These are phyloP conservation scores for Acanthisitta chloris DNA, from an alignment of 2,113 vertebrate genomes.

Conservation along the genomic window DNA sequence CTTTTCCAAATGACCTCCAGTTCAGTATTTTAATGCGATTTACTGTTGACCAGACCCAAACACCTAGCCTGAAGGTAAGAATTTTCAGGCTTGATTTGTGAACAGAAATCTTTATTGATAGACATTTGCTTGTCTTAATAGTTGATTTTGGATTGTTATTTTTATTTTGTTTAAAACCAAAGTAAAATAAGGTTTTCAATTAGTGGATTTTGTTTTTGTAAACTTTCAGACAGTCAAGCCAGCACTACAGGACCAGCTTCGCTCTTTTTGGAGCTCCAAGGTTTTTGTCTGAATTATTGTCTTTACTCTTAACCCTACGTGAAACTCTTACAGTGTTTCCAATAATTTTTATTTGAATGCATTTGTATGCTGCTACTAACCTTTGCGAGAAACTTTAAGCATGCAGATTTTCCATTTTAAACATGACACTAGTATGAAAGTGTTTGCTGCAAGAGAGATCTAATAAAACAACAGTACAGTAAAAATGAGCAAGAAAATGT, in stretches of 20 bases:
- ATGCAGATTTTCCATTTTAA: conserved; percentile 60
- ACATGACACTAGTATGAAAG: conserved; percentile 1
- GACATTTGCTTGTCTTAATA: background rate
- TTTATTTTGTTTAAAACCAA: background rate
- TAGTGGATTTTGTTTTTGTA: conserved; percentile 79
- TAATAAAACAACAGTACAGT: conserved; percentile 30
- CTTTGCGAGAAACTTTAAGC: conserved; percentile 62
- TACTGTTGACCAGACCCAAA: conserved; percentile 98
- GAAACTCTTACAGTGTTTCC: conserved; percentile 58
- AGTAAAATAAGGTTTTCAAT: conserved; percentile 47
- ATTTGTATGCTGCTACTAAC: conserved; percentile 73
- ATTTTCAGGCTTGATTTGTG: background rate
- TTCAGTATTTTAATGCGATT: conserved; percentile 99
- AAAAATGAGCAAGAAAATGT: conserved; percentile 35
- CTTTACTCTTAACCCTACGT: conserved; percentile 66
- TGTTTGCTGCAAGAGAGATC: conserved; percentile 35
- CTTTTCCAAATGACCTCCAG: conserved; percentile 95
- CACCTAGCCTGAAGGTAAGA: conserved; percentile 93
- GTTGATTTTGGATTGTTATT: conserved; percentile 16
- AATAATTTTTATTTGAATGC: conserved; percentile 68
- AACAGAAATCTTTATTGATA: background rate
- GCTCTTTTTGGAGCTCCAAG: conserved; percentile 83
- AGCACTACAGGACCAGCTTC: conserved; percentile 81
- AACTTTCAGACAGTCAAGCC: conserved; percentile 83
- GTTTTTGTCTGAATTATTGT: conserved; percentile 80